Base-by-base conservation (phyloP, 1,140 invertebrate species). In the Leptinotarsa texana region DNA sequence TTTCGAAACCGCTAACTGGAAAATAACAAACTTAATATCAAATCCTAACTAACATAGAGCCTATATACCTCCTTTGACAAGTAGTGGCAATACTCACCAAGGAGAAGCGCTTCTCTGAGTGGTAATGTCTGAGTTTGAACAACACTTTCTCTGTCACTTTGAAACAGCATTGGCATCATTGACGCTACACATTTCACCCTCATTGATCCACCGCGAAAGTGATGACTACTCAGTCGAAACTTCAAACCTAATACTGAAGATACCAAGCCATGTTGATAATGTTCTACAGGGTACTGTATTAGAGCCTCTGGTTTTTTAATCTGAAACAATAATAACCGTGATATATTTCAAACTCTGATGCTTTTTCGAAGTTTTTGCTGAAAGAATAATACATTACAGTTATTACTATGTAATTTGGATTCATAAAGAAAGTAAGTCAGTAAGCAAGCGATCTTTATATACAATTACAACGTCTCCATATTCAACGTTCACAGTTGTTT, bases 171-270 rank as follows among this genome's bases (percentile, higher is more conserved):
- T 4, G 89, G 88, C 11, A 88, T 89, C 78, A 90, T 84, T 72
- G 86, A 88, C 5, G 90, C 89, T 63, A 90, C 83, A 80, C 90
- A 91, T 80, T 89, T 87, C 51, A 90, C 88, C 74, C 86, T 87
- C 88, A 91, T 89, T 11, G 84, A 86, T 63, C 89, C 89, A 15
- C 87, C 86, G 27, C 84, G 80, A 80, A 89, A 88, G 80, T 90
- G 87, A 3, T 85, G 80, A 65, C 84, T 80, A 78, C 84, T 83
- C 61, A 90, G 84, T 21, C 82, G 83, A 79, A 90, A 86, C 51
- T 85, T 84, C 22, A 91, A 85, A 49, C 89, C 89, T 63, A 90
- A 79, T 4, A 84, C 87, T 17, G 86, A 86, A 33, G 88, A 89
- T 75, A 89, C 84, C 78, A 90, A 84, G 33, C 89, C 89, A 76